A percentile compares a stretch with the other conserved stretches of the same genome.
Evolutionary conservation across 2,113 vertebrate species (phyloP).

Genomic region (human): GRCh38 chrX:134777001-134777500

Average conservation of each 20-base stretch:
- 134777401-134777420: not conserved
- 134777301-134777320: too few relatives aligned
- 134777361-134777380: not conserved
- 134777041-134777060: not conserved
- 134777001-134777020: not conserved
- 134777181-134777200: constrained; percentile 47
- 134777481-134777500: not conserved
- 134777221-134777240: constrained; percentile 39
- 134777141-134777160: constrained; percentile 27
- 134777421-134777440: not conserved
- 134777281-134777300: not conserved
- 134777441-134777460: not conserved
- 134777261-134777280: not conserved
- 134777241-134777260: not conserved
- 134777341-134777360: not conserved
- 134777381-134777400: not conserved
- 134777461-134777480: not conserved
- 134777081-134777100: not conserved
- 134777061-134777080: not conserved
- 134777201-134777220: constrained; percentile 51
- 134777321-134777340: not conserved
- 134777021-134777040: not conserved
- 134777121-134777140: constrained; percentile 29
- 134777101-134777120: constrained; percentile 28
- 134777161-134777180: constrained; percentile 39